A percentile compares a stretch with the other conserved stretches of the same genome.
phyloP scores from a whole-genome alignment of 2,888 invertebrate species.

The Drepanosiphum platanoidis region DNA sequence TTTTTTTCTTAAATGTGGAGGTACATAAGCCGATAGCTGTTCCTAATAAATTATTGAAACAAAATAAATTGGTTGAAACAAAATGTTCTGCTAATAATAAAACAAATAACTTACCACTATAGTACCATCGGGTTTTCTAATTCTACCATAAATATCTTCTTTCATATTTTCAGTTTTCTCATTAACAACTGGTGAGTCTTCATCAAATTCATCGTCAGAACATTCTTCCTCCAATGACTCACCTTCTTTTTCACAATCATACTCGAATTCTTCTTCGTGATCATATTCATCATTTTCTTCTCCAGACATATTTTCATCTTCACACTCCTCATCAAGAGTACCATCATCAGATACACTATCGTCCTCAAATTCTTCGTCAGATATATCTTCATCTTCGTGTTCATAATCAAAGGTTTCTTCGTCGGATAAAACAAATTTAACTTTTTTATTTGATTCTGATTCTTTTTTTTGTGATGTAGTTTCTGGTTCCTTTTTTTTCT shows the following conservation, averaged over 20 bases:
- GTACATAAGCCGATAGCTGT: conserved; percentile 72
- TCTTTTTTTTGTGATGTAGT: conserved; percentile 59
- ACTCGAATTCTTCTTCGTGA: conserved; percentile 64
- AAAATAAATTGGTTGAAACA: neutral
- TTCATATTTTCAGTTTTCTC: conserved; percentile 68
- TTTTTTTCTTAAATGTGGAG: conserved; percentile 79
- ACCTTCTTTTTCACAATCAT: conserved; percentile 64
- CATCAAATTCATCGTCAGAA: conserved; percentile 62
- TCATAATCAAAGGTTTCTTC: conserved; percentile 62
- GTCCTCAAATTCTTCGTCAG: conserved; percentile 61
- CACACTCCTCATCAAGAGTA: conserved; percentile 65
- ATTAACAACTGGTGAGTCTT: conserved; percentile 57
- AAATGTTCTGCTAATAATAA: conserved; percentile 13
- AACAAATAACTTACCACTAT: conserved; percentile 71
- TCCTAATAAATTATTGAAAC: conserved; percentile 46
- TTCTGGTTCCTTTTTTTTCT: conserved; percentile 58
- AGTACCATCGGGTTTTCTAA: conserved; percentile 82
- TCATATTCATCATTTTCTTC: conserved; percentile 63
- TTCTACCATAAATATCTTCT: conserved; percentile 95
- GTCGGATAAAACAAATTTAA: no score
- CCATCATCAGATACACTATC: conserved; percentile 63
- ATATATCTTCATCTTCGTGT: conserved; percentile 29
- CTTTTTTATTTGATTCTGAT: no score
- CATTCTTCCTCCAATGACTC: conserved; percentile 65
- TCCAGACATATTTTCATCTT: conserved; percentile 63